Percentiles rank a stretch among this genome's conserved stretches.
phyloP scores from a whole-genome alignment of 2,113 vertebrate genomes.

The Microtus ochrogaster region DNA sequence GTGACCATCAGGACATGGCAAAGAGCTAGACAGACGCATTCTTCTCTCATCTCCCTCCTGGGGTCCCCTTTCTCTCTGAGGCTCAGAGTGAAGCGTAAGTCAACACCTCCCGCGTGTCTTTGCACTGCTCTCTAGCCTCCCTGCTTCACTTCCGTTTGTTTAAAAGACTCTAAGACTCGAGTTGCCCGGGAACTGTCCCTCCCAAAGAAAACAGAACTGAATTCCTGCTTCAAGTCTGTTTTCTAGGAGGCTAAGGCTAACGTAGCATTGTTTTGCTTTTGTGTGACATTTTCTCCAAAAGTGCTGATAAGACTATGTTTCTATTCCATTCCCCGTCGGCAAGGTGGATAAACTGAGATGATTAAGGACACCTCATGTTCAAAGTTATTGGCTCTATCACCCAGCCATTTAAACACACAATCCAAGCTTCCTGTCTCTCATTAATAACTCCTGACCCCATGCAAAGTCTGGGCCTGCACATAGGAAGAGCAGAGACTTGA shows the following conservation, averaged over 20 bases:
- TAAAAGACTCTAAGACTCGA: not conserved
- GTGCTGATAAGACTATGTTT: conserved; percentile 27
- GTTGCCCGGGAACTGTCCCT: not conserved
- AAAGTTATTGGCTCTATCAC: not conserved
- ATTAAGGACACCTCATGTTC: not conserved
- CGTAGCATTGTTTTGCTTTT: conserved; percentile 24
- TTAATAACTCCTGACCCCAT: not conserved
- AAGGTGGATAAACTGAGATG: conserved; percentile 32
- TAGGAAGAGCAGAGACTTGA: conserved; percentile 36
- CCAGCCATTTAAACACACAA: not conserved
- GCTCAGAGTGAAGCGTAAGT: not conserved
- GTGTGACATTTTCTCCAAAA: conserved; percentile 47
- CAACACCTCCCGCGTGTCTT: not conserved
- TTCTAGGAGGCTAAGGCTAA: not conserved
- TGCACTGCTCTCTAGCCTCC: not conserved
- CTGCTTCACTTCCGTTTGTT: not conserved
- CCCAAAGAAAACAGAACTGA: conserved; percentile 5
- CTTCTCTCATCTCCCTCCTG: not conserved
- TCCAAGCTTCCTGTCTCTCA: not conserved
- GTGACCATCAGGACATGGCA: not conserved
- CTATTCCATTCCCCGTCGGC: not conserved
- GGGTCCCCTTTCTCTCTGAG: not conserved
- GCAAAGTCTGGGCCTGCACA: not conserved
- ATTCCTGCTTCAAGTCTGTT: not conserved
- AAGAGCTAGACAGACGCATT: not conserved